These are phyloP conservation scores for Prionace glauca DNA, from an alignment of 2,797 vertebrate species.

Conservation along the genomic window DNA sequence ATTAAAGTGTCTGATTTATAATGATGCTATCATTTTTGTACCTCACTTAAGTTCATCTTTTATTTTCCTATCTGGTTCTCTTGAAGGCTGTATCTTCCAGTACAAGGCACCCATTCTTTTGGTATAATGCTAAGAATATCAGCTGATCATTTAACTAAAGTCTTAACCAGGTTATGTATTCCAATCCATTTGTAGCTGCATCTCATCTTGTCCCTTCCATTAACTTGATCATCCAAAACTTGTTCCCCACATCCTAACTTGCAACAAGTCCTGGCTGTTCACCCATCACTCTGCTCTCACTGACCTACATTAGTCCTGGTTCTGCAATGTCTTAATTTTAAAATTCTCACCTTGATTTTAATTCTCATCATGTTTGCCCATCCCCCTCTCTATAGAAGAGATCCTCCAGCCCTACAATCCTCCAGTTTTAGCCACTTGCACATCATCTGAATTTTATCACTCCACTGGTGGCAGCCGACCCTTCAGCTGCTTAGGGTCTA, in stretches of 20 bases:
- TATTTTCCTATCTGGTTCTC: neutral
- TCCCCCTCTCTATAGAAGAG: neutral
- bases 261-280: neutral
- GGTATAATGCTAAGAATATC: neutral
- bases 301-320: neutral
- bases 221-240: neutral
- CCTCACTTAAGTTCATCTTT: neutral
- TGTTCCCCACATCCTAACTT: neutral
- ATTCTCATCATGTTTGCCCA: neutral
- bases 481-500: neutral
- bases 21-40: no score
- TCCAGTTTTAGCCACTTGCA: neutral
- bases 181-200: neutral
- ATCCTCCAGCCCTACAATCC: neutral
- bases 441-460: neutral
- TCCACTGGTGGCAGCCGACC: neutral
- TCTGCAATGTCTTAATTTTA: neutral
- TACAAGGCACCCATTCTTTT: neutral
- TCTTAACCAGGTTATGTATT: neutral
- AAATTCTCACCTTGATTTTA: neutral
- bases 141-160: neutral
- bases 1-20: neutral
- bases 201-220: neutral
- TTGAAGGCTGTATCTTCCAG: neutral
- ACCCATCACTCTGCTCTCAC: neutral